Base-by-base conservation (phyloP, 2,113 vertebrate genomes). In the Anthoscopus minutus region DNA sequence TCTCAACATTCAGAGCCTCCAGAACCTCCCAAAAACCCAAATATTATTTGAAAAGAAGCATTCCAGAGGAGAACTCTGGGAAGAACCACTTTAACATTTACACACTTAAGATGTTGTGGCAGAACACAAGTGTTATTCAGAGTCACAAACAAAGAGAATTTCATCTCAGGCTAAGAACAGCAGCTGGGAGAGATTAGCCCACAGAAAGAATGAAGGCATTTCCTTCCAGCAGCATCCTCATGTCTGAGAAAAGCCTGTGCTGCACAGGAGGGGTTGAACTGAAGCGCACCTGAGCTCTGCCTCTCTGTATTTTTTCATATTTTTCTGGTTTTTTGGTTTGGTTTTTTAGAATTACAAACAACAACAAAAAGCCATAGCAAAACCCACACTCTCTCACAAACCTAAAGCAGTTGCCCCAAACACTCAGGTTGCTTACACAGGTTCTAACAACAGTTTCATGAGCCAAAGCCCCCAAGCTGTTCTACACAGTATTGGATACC, bases 121-220 rank as follows among this genome's bases (percentile, higher is more conserved):
- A 91, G 72, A 96, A 97, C 79, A 97, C 72, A 91, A 96, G 33
- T 47, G 69, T 89, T 88, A 81, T 95, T 95, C 88, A 97, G 67
- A 85, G 38, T 60, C 40, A 89, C 33, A 73, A 91, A 97, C 92
- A 97, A 97, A 96, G 88, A 71, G 81, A 96, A 94, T 91, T 95
- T 96, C 31, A 95, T 92, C 57, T 93, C 5, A 2, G 58, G 37
- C 81, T 86, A 86, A 60, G 70, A 94, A 62, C 77, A 91, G 94
- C 90, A 92, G 92, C 71, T 89, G 64, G 47, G 37, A 88, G 57
- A 92, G 40, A 91, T 88, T 11, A 78, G 57, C 5, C 8, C 69
- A 95, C 10, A 62, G 62, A 44, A 9, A 40, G 38, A 79, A 61
- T 2, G 25, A 83, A 42, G 27, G 62, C 57, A 73, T 23, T 54